phyloP scores from a whole-genome alignment of 2,113 vertebrate species.

The Struthidea cinerea region DNA sequence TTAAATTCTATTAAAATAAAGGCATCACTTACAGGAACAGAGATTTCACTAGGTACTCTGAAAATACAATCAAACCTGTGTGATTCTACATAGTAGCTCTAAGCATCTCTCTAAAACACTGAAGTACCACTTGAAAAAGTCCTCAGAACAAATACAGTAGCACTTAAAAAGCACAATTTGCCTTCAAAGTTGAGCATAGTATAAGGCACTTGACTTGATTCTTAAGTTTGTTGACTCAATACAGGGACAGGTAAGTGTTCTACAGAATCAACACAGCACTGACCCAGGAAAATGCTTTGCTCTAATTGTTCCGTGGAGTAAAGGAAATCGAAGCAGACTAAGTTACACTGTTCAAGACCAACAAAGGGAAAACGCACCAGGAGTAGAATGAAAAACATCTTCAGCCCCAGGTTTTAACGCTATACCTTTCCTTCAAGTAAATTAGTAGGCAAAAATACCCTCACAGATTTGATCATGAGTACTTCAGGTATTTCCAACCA shows the following conservation, averaged over 20 bases:
- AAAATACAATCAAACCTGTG: background rate
- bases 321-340: background rate
- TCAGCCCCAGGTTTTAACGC: background rate
- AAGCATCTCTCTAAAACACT: background rate
- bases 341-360: background rate
- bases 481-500: background rate
- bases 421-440: background rate
- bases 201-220: background rate
- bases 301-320: background rate
- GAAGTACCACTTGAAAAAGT: background rate
- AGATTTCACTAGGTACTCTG: background rate
- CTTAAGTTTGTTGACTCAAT: background rate
- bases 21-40: background rate
- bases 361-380: background rate
- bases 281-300: background rate
- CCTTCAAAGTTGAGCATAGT: background rate
- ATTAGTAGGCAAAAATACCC: background rate
- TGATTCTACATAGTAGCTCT: background rate
- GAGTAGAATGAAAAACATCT: background rate
- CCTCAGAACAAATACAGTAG: background rate
- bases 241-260: background rate
- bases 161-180: background rate
- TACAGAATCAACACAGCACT: background rate
- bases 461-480: background rate
- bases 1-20: background rate